A percentile compares a stretch with the other conserved stretches of the same genome.
Evolutionary conservation across 2,888 invertebrate genomes (phyloP).

Genomic region (Lydus trimaculatus): DNA sequence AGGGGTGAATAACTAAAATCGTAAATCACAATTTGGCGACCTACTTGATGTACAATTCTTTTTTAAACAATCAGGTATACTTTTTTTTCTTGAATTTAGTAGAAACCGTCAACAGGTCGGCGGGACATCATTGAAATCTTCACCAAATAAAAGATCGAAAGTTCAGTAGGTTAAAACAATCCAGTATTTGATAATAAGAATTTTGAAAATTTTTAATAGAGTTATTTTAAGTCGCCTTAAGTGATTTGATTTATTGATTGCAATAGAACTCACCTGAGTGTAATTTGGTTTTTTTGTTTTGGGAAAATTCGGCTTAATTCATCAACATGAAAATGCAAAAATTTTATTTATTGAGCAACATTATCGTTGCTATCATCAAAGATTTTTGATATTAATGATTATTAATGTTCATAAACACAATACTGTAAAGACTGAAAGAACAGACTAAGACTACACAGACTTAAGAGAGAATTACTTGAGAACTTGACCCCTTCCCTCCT

Average conservation of each 20-base stretch:
- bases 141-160: constrained; percentile 28
- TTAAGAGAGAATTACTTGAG: constrained; percentile 40
- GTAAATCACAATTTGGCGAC: constrained; percentile 11
- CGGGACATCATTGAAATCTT: constrained; percentile 17
- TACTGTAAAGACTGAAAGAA: constrained; percentile 45
- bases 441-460: constrained; percentile 34
- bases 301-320: not conserved
- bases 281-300: no score
- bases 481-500: constrained; percentile 42
- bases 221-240: not conserved
- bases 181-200: not conserved
- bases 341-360: not conserved
- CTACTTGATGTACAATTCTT: constrained; percentile 15
- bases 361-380: constrained; percentile 14
- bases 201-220: not conserved
- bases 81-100: constrained; percentile 14
- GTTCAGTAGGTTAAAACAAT: constrained; percentile 31
- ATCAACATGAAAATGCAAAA: not conserved
- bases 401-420: constrained; percentile 40
- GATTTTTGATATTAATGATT: not conserved
- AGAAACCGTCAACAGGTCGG: constrained; percentile 19
- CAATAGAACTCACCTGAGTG: not conserved
- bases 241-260: not conserved
- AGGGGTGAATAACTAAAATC: not conserved
- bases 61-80: constrained; percentile 21